Evolutionary conservation across 92 coral and sea anemone genomes (phyloP).

Genomic region (Epizoanthus fatuus): DNA sequence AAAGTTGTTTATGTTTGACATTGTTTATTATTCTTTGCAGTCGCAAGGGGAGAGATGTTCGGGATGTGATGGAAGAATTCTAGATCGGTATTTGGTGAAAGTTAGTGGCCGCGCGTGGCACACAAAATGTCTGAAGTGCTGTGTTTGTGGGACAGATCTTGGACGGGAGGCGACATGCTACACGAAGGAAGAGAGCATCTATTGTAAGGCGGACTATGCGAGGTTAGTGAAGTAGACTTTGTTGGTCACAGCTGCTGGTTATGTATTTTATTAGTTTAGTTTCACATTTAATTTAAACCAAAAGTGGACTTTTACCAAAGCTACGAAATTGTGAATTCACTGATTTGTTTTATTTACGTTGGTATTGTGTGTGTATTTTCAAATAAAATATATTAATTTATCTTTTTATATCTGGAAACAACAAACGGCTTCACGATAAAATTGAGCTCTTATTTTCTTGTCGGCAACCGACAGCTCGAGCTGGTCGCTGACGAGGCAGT

Average conservation of each 20-base stretch:
- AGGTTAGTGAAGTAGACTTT: conserved; percentile 65
- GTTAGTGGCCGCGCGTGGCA: conserved; percentile 98
- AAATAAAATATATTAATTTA: conserved; percentile 31
- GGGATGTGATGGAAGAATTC: conserved; percentile 92
- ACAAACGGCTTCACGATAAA: not conserved
- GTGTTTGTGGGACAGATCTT: conserved; percentile 86
- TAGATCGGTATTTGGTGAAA: conserved; percentile 96
- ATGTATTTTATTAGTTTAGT: conserved; percentile 14
- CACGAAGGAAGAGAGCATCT: conserved; percentile 94
- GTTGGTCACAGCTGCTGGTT: conserved; percentile 6
- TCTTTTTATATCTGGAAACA: not conserved
- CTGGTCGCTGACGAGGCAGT: not conserved
- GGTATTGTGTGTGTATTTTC: conserved; percentile 22
- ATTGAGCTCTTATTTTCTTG: not conserved
- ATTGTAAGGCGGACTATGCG: conserved; percentile 97
- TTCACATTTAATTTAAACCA: conserved; percentile 4
- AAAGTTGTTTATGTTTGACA: not conserved
- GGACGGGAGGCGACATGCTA: conserved; percentile 99
- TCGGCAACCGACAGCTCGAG: not conserved
- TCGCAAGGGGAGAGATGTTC: conserved; percentile 92
- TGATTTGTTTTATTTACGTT: conserved; percentile 19
- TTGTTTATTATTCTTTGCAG: conserved; percentile 54
- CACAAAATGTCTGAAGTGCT: conserved; percentile 92
- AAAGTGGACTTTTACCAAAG: conserved; percentile 18
- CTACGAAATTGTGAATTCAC: conserved; percentile 25